Conservation (phyloP, 2,888 invertebrate genomes). For the Drosophila pegasa region DNA sequence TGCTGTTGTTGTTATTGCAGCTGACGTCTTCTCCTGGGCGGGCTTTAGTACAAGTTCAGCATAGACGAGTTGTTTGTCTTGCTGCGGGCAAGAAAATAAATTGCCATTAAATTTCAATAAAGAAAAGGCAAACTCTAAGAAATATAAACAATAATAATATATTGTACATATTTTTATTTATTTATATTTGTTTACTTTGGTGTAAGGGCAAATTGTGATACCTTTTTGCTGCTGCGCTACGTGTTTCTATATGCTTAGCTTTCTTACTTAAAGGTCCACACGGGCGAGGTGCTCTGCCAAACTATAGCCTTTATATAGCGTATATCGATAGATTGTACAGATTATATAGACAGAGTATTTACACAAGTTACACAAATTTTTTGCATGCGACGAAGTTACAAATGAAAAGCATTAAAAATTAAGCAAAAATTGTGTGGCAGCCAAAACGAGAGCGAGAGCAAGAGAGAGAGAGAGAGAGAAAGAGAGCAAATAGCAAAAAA, state of each 20-base stretch:
- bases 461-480: conserved; percentile 23
- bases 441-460: conserved; percentile 26
- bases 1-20: conserved; percentile 68
- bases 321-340: conserved; percentile 22
- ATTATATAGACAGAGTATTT: conserved; percentile 35
- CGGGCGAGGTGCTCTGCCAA: conserved; percentile 82
- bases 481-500: conserved; percentile 59
- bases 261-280: conserved; percentile 81
- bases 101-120: not conserved
- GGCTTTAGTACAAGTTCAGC: conserved; percentile 89
- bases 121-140: not conserved
- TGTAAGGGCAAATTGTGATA: conserved; percentile 52
- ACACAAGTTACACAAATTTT: conserved; percentile 53
- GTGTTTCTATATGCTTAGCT: conserved; percentile 8
- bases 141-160: not conserved
- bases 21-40: conserved; percentile 75
- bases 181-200: conserved; percentile 3
- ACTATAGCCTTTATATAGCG: conserved; percentile 69
- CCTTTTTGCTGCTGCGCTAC: conserved; percentile 50
- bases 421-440: conserved; percentile 30
- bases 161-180: not conserved
- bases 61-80: conserved; percentile 89
- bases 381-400: conserved; percentile 54
- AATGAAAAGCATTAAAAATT: conserved; percentile 2
- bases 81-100: conserved; percentile 73